Conservation (phyloP, 2,797 vertebrate genomes). For the Neosilurus hyrtlii region DNA sequence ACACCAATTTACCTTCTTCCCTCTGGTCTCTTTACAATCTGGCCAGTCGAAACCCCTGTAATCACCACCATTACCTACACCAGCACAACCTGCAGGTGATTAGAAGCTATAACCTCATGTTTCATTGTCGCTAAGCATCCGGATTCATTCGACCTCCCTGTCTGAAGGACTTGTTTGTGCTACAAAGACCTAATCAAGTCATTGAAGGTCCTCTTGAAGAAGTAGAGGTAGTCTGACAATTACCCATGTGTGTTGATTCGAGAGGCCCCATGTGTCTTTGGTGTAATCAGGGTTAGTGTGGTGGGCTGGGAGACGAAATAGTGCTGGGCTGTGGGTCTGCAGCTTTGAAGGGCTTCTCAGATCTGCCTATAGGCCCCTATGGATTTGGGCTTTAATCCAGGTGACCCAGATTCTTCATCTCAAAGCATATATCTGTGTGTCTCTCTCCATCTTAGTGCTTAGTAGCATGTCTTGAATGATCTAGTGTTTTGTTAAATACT, state of each 20-base stretch:
- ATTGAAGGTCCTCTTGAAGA: slow-evolving; percentile 22
- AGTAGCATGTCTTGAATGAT: background rate
- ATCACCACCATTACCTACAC: background rate
- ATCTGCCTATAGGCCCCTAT: slow-evolving; percentile 57
- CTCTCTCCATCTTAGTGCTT: slow-evolving; percentile 16
- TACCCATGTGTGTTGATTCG: slow-evolving; percentile 58
- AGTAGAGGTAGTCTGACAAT: slow-evolving; percentile 53
- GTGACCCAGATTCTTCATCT: slow-evolving; percentile 50
- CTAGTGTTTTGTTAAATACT: background rate
- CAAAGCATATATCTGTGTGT: slow-evolving; percentile 53
- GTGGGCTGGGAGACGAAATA: slow-evolving; percentile 51
- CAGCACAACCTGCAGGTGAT: slow-evolving; percentile 19
- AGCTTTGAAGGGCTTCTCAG: slow-evolving; percentile 59
- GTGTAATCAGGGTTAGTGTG: slow-evolving; percentile 62
- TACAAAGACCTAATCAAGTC: slow-evolving; percentile 24
- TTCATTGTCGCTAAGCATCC: slow-evolving; percentile 62
- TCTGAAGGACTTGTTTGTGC: slow-evolving; percentile 60
- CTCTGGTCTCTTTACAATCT: background rate
- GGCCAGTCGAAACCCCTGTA: slow-evolving; percentile 25
- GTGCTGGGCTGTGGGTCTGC: slow-evolving; percentile 44
- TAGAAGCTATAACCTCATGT: slow-evolving; percentile 31
- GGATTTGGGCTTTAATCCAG: slow-evolving; percentile 56
- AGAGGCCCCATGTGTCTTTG: slow-evolving; percentile 58
- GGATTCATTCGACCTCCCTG: slow-evolving; percentile 63
- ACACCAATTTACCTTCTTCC: slow-evolving; percentile 8